Base-by-base conservation (phyloP, 2,797 vertebrate genomes). In the Selene dorsalis region DNA sequence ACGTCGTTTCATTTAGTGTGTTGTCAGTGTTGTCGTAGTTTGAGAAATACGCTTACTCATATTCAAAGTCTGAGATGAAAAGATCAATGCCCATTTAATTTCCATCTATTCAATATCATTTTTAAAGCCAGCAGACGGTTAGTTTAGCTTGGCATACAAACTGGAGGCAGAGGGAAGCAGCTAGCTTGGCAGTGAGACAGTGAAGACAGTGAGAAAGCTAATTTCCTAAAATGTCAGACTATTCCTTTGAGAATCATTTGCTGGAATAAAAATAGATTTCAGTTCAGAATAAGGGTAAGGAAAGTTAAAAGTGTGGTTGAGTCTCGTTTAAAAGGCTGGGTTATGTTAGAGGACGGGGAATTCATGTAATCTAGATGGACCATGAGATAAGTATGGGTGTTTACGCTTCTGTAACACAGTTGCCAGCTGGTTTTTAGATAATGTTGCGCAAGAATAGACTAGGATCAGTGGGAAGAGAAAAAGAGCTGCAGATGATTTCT, bases 371-470 rank as follows among this genome's bases (percentile, higher is more conserved):
- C 1, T 30, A 30, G 26, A 81, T 17, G 48, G 35, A 53, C 35
- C 22, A 6, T 8, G 8, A 50, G 32, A 24, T 56, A 18, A 22
- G 47, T 41, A 5, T 28, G 7, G 35, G 58, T 55, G 9, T 45
- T 45, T 7, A 50, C 16, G 2, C 35, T 22, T 39, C 26, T 57
- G 0, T 32, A 64, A 41, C 43, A 50, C 38, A 16, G 30, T 57
- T 63, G 57, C 30, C 86, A 79, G 73, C 68, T 82, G 65, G 59
- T 70, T 53, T 70, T 75, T 17, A 47, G 48, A 52, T 55, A 45
- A 73, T 60, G 47, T 61, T 63, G 52, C 75, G 52, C 14, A 11
- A 14, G 63, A 69, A 63, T 0, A 72, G 3, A 56, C 8, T 32
- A 11, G 57, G 43, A 78, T 72, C 18, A 53, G 26, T 13, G 39